Percentiles rank a stretch among this genome's conserved stretches.
These are phyloP conservation scores for Leptestheria dahalacensis DNA, from an alignment of 1,140 invertebrate species.

Conservation along the genomic window DNA sequence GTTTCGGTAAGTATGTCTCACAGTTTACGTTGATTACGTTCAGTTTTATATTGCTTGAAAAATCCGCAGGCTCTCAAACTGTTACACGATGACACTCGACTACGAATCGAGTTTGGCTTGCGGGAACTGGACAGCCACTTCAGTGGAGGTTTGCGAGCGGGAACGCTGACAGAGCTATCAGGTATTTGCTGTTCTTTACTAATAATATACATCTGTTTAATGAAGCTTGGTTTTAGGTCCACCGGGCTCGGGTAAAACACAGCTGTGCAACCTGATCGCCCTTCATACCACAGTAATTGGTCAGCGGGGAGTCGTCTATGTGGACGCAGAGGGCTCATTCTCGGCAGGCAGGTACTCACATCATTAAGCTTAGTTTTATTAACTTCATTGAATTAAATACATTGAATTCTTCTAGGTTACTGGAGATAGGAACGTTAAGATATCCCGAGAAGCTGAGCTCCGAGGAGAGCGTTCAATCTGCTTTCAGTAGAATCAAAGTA, in stretches of 20 bases:
- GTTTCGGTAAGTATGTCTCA: conserved; percentile 43
- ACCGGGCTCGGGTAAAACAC: neutral
- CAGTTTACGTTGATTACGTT: too few species aligned
- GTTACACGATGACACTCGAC: too few species aligned
- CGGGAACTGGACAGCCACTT: too few species aligned
- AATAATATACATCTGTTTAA: too few species aligned
- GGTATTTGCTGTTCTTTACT: too few species aligned
- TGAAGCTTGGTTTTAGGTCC: neutral
- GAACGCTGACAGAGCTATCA: neutral
- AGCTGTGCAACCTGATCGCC: neutral
- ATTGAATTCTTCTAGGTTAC: neutral
- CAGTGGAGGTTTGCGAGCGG: neutral
- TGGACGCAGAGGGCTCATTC: neutral
- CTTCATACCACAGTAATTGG: neutral
- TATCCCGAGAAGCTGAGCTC: neutral
- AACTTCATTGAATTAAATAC: neutral
- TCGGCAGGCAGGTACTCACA: neutral
- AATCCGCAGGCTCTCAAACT: too few species aligned
- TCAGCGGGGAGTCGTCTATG: neutral
- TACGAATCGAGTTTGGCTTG: too few species aligned
- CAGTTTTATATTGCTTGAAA: too few species aligned
- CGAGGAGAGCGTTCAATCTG: neutral
- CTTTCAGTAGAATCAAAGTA: neutral
- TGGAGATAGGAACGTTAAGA: neutral
- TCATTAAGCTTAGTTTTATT: neutral